Conservation (phyloP, 2,888 invertebrate species). For the Polylopha cassiicola region DNA sequence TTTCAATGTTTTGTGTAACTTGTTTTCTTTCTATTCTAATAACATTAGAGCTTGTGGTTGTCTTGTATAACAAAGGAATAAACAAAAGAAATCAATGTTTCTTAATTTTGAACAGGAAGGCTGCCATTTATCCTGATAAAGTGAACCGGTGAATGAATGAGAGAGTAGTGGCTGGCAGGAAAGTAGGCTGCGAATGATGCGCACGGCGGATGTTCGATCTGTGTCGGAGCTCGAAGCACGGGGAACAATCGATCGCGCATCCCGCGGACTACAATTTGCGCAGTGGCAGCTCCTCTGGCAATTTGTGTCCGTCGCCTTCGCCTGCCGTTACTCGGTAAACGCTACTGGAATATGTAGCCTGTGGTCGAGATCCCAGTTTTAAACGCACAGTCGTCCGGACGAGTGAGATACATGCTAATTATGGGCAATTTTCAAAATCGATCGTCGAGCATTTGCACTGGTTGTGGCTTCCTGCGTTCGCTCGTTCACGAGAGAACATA, state of each 20-base stretch:
- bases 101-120: slow-evolving; percentile 11
- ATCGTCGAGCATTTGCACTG: slow-evolving; percentile 67
- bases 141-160: slow-evolving; percentile 7
- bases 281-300: slow-evolving; percentile 68
- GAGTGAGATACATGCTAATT: slow-evolving; percentile 74
- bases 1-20: too few species aligned
- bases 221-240: slow-evolving; percentile 27
- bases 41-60: too few species aligned
- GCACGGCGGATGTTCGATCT: slow-evolving; percentile 14
- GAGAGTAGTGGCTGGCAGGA: slow-evolving; percentile 12
- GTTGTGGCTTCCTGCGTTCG: slow-evolving; percentile 67
- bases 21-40: too few species aligned
- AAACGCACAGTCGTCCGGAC: slow-evolving; percentile 65
- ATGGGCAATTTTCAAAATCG: slow-evolving; percentile 76
- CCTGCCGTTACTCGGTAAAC: slow-evolving; percentile 71
- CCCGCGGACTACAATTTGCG: slow-evolving; percentile 61
- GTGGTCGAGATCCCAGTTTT: slow-evolving; percentile 67
- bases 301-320: slow-evolving; percentile 71
- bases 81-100: too few species aligned
- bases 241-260: slow-evolving; percentile 57
- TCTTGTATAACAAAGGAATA: too few species aligned
- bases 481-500: slow-evolving; percentile 46
- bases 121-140: slow-evolving; percentile 16
- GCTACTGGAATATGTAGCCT: slow-evolving; percentile 74
- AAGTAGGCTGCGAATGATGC: slow-evolving; percentile 9